Base-by-base conservation (phyloP, 2,113 vertebrate genomes). In the Microcebus ravelobensis region DNA sequence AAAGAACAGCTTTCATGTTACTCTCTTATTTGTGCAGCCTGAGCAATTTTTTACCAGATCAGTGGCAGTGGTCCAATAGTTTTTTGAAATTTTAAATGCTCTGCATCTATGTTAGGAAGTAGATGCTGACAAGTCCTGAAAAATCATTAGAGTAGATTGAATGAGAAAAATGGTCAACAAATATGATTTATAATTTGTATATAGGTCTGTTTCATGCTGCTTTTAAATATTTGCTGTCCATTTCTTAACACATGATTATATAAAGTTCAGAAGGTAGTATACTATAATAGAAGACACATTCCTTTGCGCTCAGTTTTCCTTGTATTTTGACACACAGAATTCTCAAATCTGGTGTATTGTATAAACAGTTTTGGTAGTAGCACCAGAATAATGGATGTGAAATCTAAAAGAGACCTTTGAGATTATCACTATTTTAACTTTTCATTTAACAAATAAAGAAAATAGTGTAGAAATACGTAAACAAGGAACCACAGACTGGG, bases 1-100 rank as follows among this genome's bases (percentile, higher is more conserved):
- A 88, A 7, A 79, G 31, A 21, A 21, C 57, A 91, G 3, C 21
- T 86, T 96, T 96, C 10, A 42, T 84, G 36, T 79, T 79, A 31
- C 29, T 88, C 3, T 77, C 70, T 96, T 76, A 73, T 63, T 93
- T 91, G 31, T 73, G 2, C 12, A 70, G 15, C 42, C 8, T 61
- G 50, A 45, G 13, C 23, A 42, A 1, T 25, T 71, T 88, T 80
- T 73, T 57, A 55, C 3, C 82, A 11, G 31, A 8, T 8, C 65
- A 48, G 14, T 79, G 70, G 74, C 10, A 85, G 18, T 88, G 36
- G 14, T 57, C 17, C 27, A 71, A n/a, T 81, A 68, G 31, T 48
- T 87, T 20, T 42, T 88, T 95, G 34, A 29, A 81, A 88, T 77
- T 65, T 83, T 57, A 59, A 84, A 79, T 82, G 39, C 31, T 84